Conservation (phyloP, 2,113 vertebrate species). For the Lynx canadensis region DNA sequence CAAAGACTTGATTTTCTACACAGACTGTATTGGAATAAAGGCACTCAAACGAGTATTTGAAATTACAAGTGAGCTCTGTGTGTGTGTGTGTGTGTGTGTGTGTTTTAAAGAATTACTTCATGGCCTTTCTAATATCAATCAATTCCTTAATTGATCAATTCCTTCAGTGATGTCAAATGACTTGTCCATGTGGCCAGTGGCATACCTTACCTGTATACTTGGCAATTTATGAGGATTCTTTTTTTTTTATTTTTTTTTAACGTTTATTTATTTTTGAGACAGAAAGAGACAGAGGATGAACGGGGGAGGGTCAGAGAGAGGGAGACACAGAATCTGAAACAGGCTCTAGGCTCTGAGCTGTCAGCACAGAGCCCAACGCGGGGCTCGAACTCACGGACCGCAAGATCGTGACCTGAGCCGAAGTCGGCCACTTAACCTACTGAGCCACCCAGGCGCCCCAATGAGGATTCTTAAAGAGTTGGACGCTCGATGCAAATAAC, state of each 20-base stretch:
- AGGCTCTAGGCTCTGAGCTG: too few species aligned
- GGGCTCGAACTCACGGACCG: too few species aligned
- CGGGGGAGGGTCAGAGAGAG: too few species aligned
- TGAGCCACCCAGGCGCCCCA: too few species aligned
- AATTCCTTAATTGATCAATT: not conserved
- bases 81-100: too few species aligned
- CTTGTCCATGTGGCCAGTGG: not conserved
- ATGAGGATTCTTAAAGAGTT: not conserved
- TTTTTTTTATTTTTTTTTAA: too few species aligned
- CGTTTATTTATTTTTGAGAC: too few species aligned
- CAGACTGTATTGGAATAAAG: not conserved
- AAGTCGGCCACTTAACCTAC: rapidly evolving
- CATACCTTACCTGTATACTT: not conserved
- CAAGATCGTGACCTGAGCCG: too few species aligned
- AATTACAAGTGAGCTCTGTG: not conserved
- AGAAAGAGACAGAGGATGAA: too few species aligned
- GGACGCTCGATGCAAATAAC: not conserved
- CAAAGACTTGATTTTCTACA: not conserved
- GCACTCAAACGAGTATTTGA: not conserved
- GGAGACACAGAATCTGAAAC: too few species aligned
- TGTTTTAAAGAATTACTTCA: not conserved
- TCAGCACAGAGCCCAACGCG: too few species aligned
- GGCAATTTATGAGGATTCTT: not conserved
- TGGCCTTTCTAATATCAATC: not conserved
- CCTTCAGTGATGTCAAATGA: not conserved